Evolutionary conservation across 2,113 vertebrate species (phyloP), one percentile per base, ranked within the genome.

Genomic region (Nibea albiflora): DNA sequence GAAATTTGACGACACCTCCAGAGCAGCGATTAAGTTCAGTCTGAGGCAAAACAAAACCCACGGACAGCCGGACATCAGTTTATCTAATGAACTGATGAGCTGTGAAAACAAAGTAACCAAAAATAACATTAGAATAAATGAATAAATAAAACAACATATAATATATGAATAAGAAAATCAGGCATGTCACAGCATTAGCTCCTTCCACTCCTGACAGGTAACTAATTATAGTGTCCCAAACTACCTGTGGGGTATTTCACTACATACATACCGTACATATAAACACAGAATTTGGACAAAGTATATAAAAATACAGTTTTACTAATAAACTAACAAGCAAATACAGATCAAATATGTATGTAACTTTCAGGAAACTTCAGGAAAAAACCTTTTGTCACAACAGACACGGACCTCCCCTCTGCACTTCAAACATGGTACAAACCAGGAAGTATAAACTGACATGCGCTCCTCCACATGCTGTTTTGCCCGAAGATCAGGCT

Each of bases 381-480:
- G 4, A 44, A 66, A 24, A 72, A 10, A 11, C 6, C 7, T 53
- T 67, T 63, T 11, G 11, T 60, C 11, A 14, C 11, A 16, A 56
- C 39, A 61, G 17, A 9, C 61, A 65, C 1, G 58, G n/a, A 19
- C n/a, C 2, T 31, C 81, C 56, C 62, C 15, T 3, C 35, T 49
- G 64, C 44, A 67, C 7, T 4, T 77, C 49, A 52, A n/a, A 85
- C 28, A 77, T 81, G 73, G 78, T 73, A 65, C 2, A 69, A 9
- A 64, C 74, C 69, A 85, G 78, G 74, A 85, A 81, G 78, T 85
- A 67, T 1, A 69, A 76, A 26, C 11, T 3, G 1, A 42, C 62
- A 0, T 42, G 49, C 4, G 12, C 1, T n/a, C 31, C 15, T 31
- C 4, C 3, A 0, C 5, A 6, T 7, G 65, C 44, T 20, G 0